phyloP scores from a whole-genome alignment of 2,113 vertebrate species.

The Prunella himalayana region DNA sequence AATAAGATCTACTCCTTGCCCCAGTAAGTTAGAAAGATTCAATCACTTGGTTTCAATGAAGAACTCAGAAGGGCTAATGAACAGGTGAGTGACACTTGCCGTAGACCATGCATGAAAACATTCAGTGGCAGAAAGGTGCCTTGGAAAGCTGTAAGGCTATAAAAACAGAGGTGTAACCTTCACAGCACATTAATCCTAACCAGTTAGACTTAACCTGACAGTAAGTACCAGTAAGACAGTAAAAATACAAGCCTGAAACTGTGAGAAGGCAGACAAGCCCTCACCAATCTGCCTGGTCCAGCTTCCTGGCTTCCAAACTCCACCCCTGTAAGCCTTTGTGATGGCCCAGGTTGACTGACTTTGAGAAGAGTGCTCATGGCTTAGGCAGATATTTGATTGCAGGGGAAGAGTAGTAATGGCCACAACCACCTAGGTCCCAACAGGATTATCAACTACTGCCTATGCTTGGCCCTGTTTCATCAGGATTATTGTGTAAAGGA shows the following conservation, averaged over 20 bases:
- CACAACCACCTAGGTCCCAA: not conserved
- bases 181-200: not conserved
- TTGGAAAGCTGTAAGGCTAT: not conserved
- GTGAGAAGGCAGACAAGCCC: not conserved
- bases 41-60: not conserved
- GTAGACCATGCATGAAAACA: not conserved
- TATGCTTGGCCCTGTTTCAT: not conserved
- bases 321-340: not conserved
- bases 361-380: not conserved
- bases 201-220: not conserved
- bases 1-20: not conserved
- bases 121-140: not conserved
- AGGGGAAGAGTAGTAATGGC: not conserved
- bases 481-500: not conserved
- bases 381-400: not conserved
- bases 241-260: not conserved
- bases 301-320: not conserved
- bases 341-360: not conserved
- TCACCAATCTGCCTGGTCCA: not conserved
- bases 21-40: not conserved
- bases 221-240: not conserved
- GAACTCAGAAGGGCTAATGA: not conserved
- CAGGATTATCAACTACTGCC: not conserved
- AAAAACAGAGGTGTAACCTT: not conserved
- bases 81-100: not conserved